Percentiles rank a stretch among this genome's conserved stretches.
Evolutionary conservation across 2,113 vertebrate species (phyloP).

Genomic region (Grallaria varia): DNA sequence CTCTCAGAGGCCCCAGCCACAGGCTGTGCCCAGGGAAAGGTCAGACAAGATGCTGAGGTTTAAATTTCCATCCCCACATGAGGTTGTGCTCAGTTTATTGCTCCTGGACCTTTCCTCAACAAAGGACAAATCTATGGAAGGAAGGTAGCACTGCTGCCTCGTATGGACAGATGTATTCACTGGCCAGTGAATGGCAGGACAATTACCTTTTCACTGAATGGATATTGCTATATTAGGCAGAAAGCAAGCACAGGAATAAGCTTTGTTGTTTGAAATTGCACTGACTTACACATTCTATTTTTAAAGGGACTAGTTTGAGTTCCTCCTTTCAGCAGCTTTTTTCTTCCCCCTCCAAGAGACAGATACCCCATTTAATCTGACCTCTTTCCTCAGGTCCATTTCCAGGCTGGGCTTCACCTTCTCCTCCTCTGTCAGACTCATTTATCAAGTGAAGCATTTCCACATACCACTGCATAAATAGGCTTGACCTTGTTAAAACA

Average conservation of each 20-base stretch:
- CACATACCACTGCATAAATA: slow-evolving; percentile 33
- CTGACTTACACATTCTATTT: slow-evolving; percentile 30
- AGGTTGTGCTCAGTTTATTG: background rate
- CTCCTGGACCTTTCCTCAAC: background rate
- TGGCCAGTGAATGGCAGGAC: background rate
- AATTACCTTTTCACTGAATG: slow-evolving; percentile 21
- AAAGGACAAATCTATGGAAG: background rate
- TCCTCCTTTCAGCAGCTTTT: slow-evolving; percentile 37
- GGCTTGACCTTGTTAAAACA: slow-evolving; percentile 52
- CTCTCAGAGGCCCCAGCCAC: fast-evolving
- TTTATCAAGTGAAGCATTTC: slow-evolving; percentile 57
- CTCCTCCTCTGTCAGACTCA: slow-evolving; percentile 38
- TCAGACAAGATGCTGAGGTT: background rate
- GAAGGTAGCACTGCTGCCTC: background rate
- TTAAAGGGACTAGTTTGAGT: slow-evolving; percentile 14
- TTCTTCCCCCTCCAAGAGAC: background rate
- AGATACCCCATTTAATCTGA: slow-evolving; percentile 30
- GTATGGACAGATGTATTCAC: background rate
- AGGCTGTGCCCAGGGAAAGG: background rate
- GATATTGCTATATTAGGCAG: slow-evolving; percentile 53
- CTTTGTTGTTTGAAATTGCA: slow-evolving; percentile 48
- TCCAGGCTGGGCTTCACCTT: slow-evolving; percentile 31
- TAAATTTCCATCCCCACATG: background rate
- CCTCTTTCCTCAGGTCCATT: slow-evolving; percentile 33
- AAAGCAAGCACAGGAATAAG: slow-evolving; percentile 9